Percentiles rank a stretch among this genome's conserved stretches.
Conservation (phyloP, 2,113 vertebrate species). For the Ochotona curzoniae region DNA sequence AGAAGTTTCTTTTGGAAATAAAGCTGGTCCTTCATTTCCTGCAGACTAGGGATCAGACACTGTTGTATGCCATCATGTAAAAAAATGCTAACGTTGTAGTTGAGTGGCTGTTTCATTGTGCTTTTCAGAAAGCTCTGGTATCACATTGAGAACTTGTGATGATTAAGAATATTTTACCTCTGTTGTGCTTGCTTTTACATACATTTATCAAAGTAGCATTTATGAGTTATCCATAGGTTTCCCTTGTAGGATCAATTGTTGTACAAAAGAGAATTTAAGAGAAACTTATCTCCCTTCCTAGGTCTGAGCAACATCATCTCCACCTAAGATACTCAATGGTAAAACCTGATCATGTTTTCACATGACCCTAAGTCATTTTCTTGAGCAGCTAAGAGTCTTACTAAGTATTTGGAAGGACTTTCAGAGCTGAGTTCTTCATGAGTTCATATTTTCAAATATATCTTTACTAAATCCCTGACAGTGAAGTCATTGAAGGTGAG, state of each 20-base stretch:
- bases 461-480: constrained; percentile 44
- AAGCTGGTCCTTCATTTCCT: too few relatives aligned
- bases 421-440: not conserved
- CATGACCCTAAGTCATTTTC: constrained; percentile 17
- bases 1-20: too few relatives aligned
- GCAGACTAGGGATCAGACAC: too few relatives aligned
- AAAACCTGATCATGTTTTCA: constrained; percentile 31
- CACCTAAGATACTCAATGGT: not conserved
- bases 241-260: not conserved
- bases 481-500: constrained; percentile 35
- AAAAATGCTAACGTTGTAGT: not conserved
- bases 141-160: not conserved
- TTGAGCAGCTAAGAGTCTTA: constrained; percentile 25
- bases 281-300: not conserved
- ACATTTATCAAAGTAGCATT: not conserved
- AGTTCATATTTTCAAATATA: constrained; percentile 45
- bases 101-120: not conserved
- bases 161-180: not conserved
- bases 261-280: not conserved
- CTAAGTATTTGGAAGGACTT: not conserved
- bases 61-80: too few relatives aligned
- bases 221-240: not conserved
- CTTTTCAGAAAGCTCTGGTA: not conserved
- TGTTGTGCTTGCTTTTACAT: not conserved
- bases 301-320: not conserved